Percentiles rank a stretch among this genome's conserved stretches.
Conservation (phyloP, 2,797 vertebrate species). For the Gymnopithys bicolor region DNA sequence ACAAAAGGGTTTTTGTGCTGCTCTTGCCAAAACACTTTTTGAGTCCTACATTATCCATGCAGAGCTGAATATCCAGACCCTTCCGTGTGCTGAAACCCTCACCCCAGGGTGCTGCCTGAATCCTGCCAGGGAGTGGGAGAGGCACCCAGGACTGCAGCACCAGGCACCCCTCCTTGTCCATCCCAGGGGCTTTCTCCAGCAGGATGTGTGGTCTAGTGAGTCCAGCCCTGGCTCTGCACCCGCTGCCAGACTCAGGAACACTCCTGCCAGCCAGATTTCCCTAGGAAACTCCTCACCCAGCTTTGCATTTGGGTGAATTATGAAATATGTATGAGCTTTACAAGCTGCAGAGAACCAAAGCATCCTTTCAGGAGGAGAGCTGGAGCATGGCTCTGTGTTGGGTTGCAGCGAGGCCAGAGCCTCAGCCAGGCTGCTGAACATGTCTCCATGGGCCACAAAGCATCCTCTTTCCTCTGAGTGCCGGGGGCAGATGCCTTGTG, state of each 20-base stretch:
- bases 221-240: neutral
- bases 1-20: neutral
- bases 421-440: neutral
- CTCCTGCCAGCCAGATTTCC: neutral
- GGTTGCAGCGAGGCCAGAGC: neutral
- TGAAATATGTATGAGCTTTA: neutral
- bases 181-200: neutral
- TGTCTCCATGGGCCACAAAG: neutral
- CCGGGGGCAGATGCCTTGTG: neutral
- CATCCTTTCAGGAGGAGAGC: neutral
- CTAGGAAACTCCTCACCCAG: neutral
- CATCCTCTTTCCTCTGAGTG: neutral
- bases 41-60: accelerated
- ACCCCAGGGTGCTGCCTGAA: neutral
- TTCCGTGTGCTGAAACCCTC: neutral
- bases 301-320: neutral
- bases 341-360: slow-evolving; percentile 4
- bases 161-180: accelerated
- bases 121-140: neutral
- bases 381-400: neutral
- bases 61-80: neutral
- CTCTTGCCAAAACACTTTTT: neutral
- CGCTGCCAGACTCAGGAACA: neutral
- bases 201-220: accelerated
- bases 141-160: neutral